Conservation (phyloP, 2,888 invertebrate species). For the Lasioglossum calceatum region DNA sequence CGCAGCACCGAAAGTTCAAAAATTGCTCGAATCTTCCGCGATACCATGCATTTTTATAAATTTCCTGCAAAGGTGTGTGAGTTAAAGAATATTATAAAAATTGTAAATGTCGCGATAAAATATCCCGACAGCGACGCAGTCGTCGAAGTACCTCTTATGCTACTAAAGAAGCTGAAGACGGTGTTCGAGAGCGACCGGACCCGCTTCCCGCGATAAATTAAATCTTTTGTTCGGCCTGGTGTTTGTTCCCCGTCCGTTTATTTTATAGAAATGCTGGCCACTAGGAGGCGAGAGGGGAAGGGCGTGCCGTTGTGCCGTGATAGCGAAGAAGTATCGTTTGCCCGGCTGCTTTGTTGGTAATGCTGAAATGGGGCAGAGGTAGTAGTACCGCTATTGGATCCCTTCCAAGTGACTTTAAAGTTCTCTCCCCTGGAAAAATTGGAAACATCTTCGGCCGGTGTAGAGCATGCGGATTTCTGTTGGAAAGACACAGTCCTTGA, state of each 20-base stretch:
- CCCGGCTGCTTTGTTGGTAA: conserved; percentile 61
- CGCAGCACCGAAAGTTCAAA: background rate
- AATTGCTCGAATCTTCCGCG: background rate
- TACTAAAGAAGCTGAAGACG: background rate
- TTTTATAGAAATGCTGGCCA: conserved; percentile 10
- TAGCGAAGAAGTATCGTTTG: conserved; percentile 61
- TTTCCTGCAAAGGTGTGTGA: no score
- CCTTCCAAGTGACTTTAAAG: conserved; percentile 65
- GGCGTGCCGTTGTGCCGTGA: conserved; percentile 25
- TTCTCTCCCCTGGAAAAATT: conserved; percentile 60
- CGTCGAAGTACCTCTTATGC: background rate
- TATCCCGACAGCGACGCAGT: background rate
- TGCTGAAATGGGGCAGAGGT: conserved; percentile 50
- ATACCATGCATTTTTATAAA: background rate
- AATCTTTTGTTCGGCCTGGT: conserved; percentile 13
- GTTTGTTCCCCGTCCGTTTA: conserved; percentile 39
- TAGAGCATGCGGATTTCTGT: conserved; percentile 46
- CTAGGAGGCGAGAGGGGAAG: background rate
- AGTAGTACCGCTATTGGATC: conserved; percentile 52
- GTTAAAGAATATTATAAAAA: no score
- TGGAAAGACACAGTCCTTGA: conserved; percentile 23
- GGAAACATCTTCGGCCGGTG: conserved; percentile 62
- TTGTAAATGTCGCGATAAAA: background rate
- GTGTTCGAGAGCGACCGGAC: background rate
- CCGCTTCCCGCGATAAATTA: conserved; percentile 22